A percentile compares a stretch with the other conserved stretches of the same genome.
Conservation (phyloP, 1,140 invertebrate genomes). For the Ceratina australensis region DNA sequence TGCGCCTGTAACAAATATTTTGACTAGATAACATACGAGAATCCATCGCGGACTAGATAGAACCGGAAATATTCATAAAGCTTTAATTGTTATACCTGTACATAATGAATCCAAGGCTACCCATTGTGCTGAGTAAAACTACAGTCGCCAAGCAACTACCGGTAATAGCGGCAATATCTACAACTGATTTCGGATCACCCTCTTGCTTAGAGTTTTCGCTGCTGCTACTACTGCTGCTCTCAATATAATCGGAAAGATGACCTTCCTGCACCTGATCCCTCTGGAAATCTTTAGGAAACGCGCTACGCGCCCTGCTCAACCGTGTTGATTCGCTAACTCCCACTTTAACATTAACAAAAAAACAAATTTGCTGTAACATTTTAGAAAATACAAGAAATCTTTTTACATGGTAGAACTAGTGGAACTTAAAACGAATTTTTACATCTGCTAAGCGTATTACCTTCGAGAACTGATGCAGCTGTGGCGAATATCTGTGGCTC, state of each 20-base stretch:
- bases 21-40: neutral
- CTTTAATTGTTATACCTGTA: conserved; percentile 78
- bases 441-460: conserved; percentile 29
- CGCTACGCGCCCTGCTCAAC: conserved; percentile 70
- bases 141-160: conserved; percentile 86
- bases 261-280: conserved; percentile 66
- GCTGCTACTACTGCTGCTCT: conserved; percentile 50
- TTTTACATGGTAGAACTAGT: neutral
- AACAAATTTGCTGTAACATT: too few species aligned
- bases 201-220: conserved; percentile 47
- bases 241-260: conserved; percentile 60
- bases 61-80: neutral
- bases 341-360: conserved; percentile 35
- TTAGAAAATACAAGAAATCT: too few species aligned
- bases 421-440: neutral
- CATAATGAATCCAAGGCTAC: conserved; percentile 86
- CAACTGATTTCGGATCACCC: conserved; percentile 61
- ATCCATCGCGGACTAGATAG: neutral
- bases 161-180: conserved; percentile 86
- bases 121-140: conserved; percentile 83
- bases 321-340: conserved; percentile 68
- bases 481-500: conserved; percentile 66
- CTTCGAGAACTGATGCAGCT: conserved; percentile 66
- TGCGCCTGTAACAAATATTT: conserved; percentile 75
- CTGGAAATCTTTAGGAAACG: conserved; percentile 69